phyloP scores from a whole-genome alignment of 2,113 vertebrate genomes.

The Tauraco erythrolophus region DNA sequence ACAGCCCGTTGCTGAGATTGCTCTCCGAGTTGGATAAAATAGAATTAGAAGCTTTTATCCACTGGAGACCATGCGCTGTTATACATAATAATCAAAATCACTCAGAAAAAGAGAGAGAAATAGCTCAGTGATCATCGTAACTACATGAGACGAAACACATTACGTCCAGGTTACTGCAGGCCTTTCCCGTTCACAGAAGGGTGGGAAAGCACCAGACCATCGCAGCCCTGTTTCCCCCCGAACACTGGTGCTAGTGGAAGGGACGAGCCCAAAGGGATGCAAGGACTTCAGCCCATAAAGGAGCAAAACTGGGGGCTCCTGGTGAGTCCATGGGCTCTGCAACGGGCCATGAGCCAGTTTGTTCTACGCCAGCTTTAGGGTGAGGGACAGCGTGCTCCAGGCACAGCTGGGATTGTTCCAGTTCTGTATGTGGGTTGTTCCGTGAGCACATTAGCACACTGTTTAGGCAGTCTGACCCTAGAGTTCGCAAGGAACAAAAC shows the following conservation, averaged over 20 bases:
- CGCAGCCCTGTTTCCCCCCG: background rate
- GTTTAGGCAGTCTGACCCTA: background rate
- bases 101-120: conserved; percentile 39
- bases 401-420: background rate
- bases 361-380: background rate
- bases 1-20: conserved; percentile 28
- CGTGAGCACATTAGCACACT: background rate
- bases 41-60: conserved; percentile 65
- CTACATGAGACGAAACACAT: background rate
- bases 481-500: background rate
- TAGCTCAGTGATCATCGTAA: background rate
- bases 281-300: background rate
- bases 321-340: background rate
- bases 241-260: background rate
- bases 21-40: conserved; percentile 66
- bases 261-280: background rate
- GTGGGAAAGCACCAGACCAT: background rate
- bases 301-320: background rate
- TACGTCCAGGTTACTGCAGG: background rate
- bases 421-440: background rate
- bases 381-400: rapidly evolving
- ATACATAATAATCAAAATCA: conserved; percentile 60
- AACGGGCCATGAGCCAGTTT: background rate
- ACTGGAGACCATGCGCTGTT: background rate
- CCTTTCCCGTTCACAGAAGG: background rate